Evolutionary conservation across 2,888 invertebrate genomes (phyloP).

Genomic region (Luperina nickerlii): DNA sequence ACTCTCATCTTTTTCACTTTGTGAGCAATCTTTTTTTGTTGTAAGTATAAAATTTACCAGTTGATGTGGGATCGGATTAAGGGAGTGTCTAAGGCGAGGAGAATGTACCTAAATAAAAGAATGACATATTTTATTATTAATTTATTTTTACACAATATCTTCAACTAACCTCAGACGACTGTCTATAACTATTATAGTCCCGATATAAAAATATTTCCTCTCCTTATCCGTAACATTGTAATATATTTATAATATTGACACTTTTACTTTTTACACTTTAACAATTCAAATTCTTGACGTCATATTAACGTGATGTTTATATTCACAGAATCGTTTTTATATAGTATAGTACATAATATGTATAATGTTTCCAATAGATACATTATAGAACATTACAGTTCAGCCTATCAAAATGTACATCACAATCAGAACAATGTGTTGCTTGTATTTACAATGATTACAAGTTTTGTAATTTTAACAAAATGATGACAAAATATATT

Average conservation of each 20-base stretch:
- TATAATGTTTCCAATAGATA: slow-evolving; percentile 62
- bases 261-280: slow-evolving; percentile 83
- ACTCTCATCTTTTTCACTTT: too few species aligned
- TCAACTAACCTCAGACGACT: slow-evolving; percentile 85
- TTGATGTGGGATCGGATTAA: too few species aligned
- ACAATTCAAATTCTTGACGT: slow-evolving; percentile 71
- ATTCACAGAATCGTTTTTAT: slow-evolving; percentile 65
- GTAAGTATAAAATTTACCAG: too few species aligned
- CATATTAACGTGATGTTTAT: slow-evolving; percentile 64
- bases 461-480: slow-evolving; percentile 70
- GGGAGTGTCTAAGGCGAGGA: too few species aligned
- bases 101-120: slow-evolving; percentile 52
- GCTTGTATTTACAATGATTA: slow-evolving; percentile 82
- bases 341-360: slow-evolving; percentile 64
- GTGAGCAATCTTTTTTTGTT: too few species aligned
- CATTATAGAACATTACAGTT: slow-evolving; percentile 62
- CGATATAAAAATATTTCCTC: slow-evolving; percentile 90
- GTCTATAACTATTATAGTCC: slow-evolving; percentile 87
- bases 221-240: slow-evolving; percentile 80
- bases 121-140: slow-evolving; percentile 75
- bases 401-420: slow-evolving; percentile 74
- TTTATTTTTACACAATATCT: slow-evolving; percentile 88
- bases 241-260: slow-evolving; percentile 84
- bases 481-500: slow-evolving; percentile 73
- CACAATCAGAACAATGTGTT: slow-evolving; percentile 70